Base-by-base conservation (phyloP, 1,140 invertebrate species). In the Diplogasteroides magnus region DNA sequence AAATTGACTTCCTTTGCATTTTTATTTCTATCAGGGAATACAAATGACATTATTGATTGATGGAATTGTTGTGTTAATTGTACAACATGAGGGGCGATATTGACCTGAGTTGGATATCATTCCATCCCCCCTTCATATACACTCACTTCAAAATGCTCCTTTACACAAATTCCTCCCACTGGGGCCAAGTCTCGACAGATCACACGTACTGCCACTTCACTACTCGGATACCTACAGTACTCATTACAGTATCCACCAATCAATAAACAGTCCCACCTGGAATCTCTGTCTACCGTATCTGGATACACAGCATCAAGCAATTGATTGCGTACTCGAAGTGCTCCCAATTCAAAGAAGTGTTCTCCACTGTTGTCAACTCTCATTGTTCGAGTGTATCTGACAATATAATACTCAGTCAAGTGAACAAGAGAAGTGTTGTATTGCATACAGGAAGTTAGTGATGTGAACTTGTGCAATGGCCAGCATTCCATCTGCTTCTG, bases 61-160 rank as follows among this genome's bases (percentile, higher is more conserved):
- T 94, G 98, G 84, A 98, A 97, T 82, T 95, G 93, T 84, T 95
- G 94, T 0, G 94, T 98, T 32, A 98, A 85, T 64, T 92, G 91
- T 75, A 95, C 93, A 0, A 91, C 92, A 61, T 96, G 88, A 48
- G 93, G 93, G 2, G 93, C 91, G 57, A 96, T 90, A 71, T 82
- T 82, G 28, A 79, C 37, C 37, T 48, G 37, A 6, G n/a, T n/a
- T n/a, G n/a, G n/a, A n/a, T n/a, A n/a, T n/a, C n/a, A n/a, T n/a
- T n/a, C n/a, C n/a, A n/a, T 48, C 37, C 37, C 37, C 37, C 37
- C 6, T 48, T n/a, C n/a, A n/a, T n/a, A n/a, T n/a, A n/a, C n/a
- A n/a, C n/a, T n/a, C n/a, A 48, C 92, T 85, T 97, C 94, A 83
- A 98, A 95, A 85, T 98, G 94, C 82, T 98, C 95, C 83, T 98